phyloP scores from a whole-genome alignment of 2,113 vertebrate species.

The Cyphomyrus discorhynchus region DNA sequence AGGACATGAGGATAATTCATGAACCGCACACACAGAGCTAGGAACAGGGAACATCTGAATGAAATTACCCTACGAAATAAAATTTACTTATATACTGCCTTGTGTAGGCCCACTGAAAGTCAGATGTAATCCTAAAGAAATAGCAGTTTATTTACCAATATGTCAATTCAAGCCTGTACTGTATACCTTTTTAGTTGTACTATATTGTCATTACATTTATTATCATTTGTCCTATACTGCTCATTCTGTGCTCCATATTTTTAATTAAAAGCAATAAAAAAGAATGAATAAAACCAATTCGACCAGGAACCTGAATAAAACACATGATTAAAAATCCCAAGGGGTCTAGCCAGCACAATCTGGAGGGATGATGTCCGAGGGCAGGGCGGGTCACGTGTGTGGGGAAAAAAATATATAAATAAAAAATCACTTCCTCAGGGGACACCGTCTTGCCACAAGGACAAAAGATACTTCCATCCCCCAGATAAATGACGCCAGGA shows the following conservation, averaged over 20 bases:
- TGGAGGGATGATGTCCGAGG: neutral
- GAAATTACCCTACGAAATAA: neutral
- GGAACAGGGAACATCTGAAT: neutral
- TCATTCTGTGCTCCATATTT: neutral
- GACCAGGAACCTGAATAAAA: neutral
- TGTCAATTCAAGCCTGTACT: neutral
- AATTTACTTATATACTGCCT: neutral
- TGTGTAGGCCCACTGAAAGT: neutral
- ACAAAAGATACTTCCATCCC: neutral
- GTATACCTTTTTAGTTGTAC: neutral
- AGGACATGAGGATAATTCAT: neutral
- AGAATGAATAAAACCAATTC: neutral
- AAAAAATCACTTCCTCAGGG: neutral
- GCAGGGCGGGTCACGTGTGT: neutral
- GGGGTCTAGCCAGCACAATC: neutral
- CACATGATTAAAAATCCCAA: neutral
- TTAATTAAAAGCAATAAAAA: neutral
- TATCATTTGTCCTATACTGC: neutral
- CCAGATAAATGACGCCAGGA: neutral
- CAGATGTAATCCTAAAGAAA: neutral
- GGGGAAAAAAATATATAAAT: neutral
- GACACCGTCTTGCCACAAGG: neutral
- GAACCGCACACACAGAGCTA: neutral
- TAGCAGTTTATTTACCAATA: neutral
- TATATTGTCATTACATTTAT: neutral